A percentile compares a stretch with the other conserved stretches of the same genome.
Conservation (phyloP, 2,888 invertebrate genomes). For the Melanostoma scalare region DNA sequence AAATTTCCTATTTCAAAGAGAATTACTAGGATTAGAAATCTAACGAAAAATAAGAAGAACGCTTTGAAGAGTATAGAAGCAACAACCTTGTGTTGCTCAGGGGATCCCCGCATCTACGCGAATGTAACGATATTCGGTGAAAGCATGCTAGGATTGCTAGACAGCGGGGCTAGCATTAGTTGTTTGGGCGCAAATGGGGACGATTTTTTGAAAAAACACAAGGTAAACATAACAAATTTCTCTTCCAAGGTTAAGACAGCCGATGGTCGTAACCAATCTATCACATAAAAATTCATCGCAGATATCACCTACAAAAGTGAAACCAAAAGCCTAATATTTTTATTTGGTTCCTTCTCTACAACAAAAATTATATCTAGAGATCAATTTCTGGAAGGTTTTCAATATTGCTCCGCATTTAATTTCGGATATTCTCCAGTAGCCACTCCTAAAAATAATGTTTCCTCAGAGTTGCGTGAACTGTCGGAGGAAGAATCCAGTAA, state of each 20-base stretch:
- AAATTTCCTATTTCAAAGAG: not conserved
- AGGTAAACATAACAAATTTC: not conserved
- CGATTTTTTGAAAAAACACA: not conserved
- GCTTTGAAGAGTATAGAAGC: not conserved
- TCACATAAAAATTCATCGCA: not conserved
- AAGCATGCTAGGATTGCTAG: not conserved
- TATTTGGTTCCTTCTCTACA: not conserved
- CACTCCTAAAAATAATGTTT: not conserved
- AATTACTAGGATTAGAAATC: not conserved
- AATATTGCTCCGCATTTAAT: conserved; percentile 26
- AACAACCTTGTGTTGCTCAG: not conserved
- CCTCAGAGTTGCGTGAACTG: conserved; percentile 9
- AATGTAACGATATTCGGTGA: not conserved
- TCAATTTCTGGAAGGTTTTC: conserved; percentile 59
- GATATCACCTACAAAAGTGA: not conserved
- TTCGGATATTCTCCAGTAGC: not conserved
- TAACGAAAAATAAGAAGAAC: not conserved
- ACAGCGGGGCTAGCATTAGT: conserved; percentile 4
- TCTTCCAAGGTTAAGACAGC: not conserved
- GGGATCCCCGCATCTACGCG: conserved; percentile 12
- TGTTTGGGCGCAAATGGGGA: not conserved
- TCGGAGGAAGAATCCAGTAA: not conserved
- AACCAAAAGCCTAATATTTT: not conserved
- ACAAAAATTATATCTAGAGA: conserved; percentile 36
- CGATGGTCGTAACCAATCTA: not conserved